Percentiles rank a stretch among this genome's conserved stretches.
These are phyloP conservation scores for Microtus ochrogaster DNA, from an alignment of 2,113 vertebrate genomes.

Conservation along the genomic window DNA sequence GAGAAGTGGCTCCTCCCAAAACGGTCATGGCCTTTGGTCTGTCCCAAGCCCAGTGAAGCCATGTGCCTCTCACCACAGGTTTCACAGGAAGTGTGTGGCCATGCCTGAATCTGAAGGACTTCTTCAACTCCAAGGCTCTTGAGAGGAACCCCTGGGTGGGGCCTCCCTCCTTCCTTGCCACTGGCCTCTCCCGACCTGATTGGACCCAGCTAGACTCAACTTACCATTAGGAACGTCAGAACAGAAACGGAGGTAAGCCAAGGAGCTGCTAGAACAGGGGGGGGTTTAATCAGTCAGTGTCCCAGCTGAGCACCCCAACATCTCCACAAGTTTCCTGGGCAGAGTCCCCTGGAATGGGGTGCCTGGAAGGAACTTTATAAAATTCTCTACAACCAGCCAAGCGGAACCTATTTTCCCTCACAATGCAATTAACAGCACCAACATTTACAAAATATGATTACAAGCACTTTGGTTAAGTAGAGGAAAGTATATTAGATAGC, in stretches of 20 bases:
- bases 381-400: conserved; percentile 95
- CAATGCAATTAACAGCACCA: conserved; percentile 99
- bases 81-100: neutral
- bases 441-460: conserved; percentile 99
- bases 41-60: neutral
- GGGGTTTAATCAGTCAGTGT: neutral
- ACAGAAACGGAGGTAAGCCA: neutral
- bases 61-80: neutral
- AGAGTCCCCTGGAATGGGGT: conserved; percentile 90
- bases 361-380: conserved; percentile 94
- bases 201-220: fast-evolving
- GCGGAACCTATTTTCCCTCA: conserved; percentile 98
- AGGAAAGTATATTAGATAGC: conserved; percentile 99
- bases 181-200: neutral
- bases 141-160: neutral
- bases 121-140: neutral
- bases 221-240: neutral
- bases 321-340: conserved; percentile 88
- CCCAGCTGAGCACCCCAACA: conserved; percentile 79
- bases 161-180: neutral
- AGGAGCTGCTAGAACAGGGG: neutral
- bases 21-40: neutral
- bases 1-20: neutral
- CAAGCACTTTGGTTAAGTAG: conserved; percentile 99
- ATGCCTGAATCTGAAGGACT: no score